Conservation (phyloP, 2,888 invertebrate species). For the Eupithecia pulchellata region DNA sequence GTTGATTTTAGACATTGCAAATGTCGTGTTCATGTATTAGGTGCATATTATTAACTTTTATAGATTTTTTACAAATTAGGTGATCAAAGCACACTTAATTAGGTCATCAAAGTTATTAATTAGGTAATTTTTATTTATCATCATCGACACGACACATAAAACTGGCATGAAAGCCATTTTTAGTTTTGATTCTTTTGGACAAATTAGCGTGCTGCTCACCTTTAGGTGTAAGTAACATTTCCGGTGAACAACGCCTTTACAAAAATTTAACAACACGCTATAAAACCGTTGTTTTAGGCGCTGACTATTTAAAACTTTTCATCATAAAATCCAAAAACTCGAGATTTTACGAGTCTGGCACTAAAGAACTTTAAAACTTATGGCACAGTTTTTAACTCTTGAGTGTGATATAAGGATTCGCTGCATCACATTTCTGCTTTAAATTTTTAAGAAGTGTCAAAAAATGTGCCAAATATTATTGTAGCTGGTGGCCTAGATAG, state of each 20-base stretch:
- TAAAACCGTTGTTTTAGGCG: conserved; percentile 10
- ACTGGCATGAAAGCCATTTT: neutral
- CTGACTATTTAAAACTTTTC: conserved; percentile 17
- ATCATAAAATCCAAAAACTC: conserved; percentile 12
- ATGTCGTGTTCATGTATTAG: neutral
- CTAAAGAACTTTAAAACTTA: conserved; percentile 29
- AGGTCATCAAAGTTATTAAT: neutral
- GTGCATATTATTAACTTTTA: neutral
- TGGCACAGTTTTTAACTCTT: conserved; percentile 16
- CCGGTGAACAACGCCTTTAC: neutral
- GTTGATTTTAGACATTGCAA: neutral
- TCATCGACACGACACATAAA: neutral
- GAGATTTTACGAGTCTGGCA: conserved; percentile 12
- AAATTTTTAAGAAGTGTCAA: conserved; percentile 22
- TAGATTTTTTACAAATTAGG: neutral
- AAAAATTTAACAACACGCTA: conserved; percentile 5
- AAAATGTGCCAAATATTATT: conserved; percentile 35
- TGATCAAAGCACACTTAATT: neutral
- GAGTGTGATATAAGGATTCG: conserved; percentile 3
- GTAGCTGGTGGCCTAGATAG: conserved; percentile 55
- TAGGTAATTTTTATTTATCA: neutral
- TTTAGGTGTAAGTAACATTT: neutral
- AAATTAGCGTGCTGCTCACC: neutral
- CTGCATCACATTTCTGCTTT: conserved; percentile 6
- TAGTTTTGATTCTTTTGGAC: neutral